These are phyloP conservation scores for Alosa sapidissima DNA, from an alignment of 2,797 vertebrate species.

Conservation along the genomic window DNA sequence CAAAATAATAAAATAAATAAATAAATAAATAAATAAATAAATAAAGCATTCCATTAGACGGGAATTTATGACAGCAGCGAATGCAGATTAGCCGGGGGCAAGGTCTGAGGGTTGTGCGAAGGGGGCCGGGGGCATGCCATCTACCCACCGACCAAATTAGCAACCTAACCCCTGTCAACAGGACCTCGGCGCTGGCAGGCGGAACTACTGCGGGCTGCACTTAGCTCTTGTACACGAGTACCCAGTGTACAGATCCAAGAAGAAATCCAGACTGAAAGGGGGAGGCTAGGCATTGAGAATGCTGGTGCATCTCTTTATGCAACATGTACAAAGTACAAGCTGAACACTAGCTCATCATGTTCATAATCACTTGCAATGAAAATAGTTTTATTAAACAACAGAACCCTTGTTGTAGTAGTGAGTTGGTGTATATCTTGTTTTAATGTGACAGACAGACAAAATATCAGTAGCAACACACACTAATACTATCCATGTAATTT, in stretches of 20 bases:
- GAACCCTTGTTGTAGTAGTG: background rate
- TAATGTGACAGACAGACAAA: background rate
- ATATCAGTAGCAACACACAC: background rate
- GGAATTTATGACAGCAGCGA: background rate
- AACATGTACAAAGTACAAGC: background rate
- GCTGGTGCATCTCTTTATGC: no score
- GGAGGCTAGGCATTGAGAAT: no score
- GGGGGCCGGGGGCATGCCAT: background rate
- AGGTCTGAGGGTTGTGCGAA: background rate
- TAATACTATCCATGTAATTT: background rate
- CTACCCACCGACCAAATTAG: constrained; percentile 2
- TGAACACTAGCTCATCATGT: no score
- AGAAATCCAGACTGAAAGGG: no score
- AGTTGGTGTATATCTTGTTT: background rate
- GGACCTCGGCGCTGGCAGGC: background rate
- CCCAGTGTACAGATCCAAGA: background rate
- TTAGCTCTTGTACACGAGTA: background rate
- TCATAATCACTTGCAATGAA: no score
- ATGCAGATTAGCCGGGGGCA: background rate
- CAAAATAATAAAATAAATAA: background rate
- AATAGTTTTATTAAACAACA: background rate
- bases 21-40: background rate
- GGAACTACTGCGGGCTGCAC: background rate
- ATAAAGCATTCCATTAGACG: background rate
- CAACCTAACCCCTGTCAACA: background rate